Conservation (phyloP, 2,797 vertebrate species). For the Chiloscyllium punctatum region DNA sequence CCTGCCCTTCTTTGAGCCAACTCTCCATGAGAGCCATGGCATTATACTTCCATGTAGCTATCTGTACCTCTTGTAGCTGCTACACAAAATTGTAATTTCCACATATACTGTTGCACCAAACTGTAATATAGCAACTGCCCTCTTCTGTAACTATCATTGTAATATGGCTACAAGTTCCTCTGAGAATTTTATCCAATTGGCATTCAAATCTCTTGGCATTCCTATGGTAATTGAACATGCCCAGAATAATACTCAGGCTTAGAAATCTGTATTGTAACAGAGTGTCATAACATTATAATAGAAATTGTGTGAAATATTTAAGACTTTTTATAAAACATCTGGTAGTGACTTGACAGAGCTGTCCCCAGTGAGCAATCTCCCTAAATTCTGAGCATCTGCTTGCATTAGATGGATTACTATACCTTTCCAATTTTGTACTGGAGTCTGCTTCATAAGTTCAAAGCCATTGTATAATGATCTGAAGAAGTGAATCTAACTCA, state of each 20-base stretch:
- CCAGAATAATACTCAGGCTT: not conserved
- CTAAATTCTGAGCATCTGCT: constrained; percentile 29
- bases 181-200: constrained; percentile 13
- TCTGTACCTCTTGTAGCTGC: not conserved
- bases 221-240: not conserved
- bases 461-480: not conserved
- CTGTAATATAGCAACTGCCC: not conserved
- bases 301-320: constrained; percentile 34
- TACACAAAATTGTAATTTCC: not conserved
- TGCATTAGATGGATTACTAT: constrained; percentile 7
- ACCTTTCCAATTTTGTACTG: not conserved
- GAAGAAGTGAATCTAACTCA: not conserved
- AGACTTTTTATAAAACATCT: constrained; percentile 35
- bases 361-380: not conserved
- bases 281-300: not conserved
- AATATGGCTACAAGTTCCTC: not conserved
- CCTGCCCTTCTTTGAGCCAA: not conserved
- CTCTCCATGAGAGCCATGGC: not conserved
- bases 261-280: constrained; percentile 21
- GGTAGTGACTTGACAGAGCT: constrained; percentile 16
- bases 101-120: not conserved
- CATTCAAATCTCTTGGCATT: not conserved
- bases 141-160: not conserved
- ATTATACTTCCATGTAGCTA: not conserved
- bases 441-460: not conserved